Base-by-base conservation (phyloP, 2,888 invertebrate species). In the Andricus curvator region DNA sequence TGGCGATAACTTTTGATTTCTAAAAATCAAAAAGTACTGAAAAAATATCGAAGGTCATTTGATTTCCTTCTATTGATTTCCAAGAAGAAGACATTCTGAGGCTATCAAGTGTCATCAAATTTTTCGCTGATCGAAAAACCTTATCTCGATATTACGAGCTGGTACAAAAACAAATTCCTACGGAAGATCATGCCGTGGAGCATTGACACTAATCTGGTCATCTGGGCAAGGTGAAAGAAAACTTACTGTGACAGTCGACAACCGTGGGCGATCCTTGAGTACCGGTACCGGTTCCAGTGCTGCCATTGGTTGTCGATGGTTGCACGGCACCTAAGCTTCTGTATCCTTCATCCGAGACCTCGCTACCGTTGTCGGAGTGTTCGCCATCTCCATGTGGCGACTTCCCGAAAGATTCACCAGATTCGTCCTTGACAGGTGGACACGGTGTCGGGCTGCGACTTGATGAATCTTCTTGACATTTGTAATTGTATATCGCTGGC, bases 291-390 rank as follows among this genome's bases (percentile, higher is more conserved):
- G 84, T 82, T 70, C 84, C 85, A 66, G 86, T 83, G 78, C 82
- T 86, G 25, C 85, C 94, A 64, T 94, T 94, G 1, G 94, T 93
- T 37, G 94, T 89, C 67, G 92, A 87, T 78, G 94, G 93, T 83
- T 95, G 95, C 66, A 95, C 95, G 70, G 96, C 94, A 0, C 97
- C 97, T 88, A 97, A 93, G 89, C 97, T 97, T 88, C 97, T 95
- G 92, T 97, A 97, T 0, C 97, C 97, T 89, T 97, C 97, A 91
- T 97, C 97, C 41, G 97, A 97, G 37, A 97, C 96, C 91, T 97
- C 97, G 80, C 97, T 97, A 15, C 97, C 96, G 86, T 97, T 96
- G 90, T 97, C 96, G 78, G 96, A 91, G 80, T 91, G 91, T 66
- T 91, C 92, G 62, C 91, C 91, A 78, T 92, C 92, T 77, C 85